Conservation (phyloP, 2,113 vertebrate species). For the Axis porcinus region DNA sequence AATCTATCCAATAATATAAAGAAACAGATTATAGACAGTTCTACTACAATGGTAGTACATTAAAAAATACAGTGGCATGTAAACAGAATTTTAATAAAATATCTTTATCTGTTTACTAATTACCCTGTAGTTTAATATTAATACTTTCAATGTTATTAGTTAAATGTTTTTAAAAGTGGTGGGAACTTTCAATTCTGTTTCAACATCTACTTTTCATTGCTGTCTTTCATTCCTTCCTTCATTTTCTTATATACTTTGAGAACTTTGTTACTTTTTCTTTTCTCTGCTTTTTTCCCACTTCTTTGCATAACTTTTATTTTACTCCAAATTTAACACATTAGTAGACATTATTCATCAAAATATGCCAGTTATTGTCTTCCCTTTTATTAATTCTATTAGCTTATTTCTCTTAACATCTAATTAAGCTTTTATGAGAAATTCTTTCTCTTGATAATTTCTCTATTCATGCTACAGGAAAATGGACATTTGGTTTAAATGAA, state of each 20-base stretch:
- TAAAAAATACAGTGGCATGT: not conserved
- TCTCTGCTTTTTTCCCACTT: not conserved
- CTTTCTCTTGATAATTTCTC: not conserved
- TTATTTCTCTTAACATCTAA: conserved; percentile 14
- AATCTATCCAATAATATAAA: not conserved
- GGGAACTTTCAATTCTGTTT: not conserved
- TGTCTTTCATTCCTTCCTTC: not conserved
- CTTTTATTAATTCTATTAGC: not conserved
- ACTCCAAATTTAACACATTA: not conserved
- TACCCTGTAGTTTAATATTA: not conserved
- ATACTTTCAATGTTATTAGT: not conserved
- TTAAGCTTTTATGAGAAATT: conserved; percentile 16
- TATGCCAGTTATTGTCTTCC: not conserved
- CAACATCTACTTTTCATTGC: not conserved
- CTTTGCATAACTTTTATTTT: not conserved
- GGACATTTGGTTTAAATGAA: conserved; percentile 16
- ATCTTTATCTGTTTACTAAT: conserved; percentile 20
- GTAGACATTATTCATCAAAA: not conserved
- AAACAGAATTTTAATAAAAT: conserved; percentile 30
- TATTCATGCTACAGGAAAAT: conserved; percentile 12
- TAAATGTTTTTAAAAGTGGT: conserved; percentile 6
- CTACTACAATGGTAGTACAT: not conserved
- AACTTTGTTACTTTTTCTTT: not conserved
- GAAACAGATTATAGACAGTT: not conserved
- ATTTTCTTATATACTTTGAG: not conserved